These are phyloP conservation scores for Gerris buenoi DNA, from an alignment of 1,140 invertebrate genomes.

Conservation along the genomic window DNA sequence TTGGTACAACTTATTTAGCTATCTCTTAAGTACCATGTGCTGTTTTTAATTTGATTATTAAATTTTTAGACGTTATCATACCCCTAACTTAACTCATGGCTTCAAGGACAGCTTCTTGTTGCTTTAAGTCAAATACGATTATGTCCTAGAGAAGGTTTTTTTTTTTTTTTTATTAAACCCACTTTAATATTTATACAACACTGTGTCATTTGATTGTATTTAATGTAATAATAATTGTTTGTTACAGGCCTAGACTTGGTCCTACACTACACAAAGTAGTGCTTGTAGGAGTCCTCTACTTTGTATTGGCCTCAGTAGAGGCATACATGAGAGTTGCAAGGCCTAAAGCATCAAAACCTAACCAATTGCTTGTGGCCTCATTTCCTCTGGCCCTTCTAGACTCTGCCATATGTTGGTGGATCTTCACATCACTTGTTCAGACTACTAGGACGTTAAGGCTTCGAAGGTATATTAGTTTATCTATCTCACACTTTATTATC, in stretches of 20 bases:
- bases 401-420: constrained; percentile 64
- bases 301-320: constrained; percentile 65
- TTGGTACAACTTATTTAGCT: too few relatives aligned
- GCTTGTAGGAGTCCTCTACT: constrained; percentile 64
- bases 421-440: constrained; percentile 73
- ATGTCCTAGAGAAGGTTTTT: too few relatives aligned
- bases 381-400: constrained; percentile 57
- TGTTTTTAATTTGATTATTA: too few relatives aligned
- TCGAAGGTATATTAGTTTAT: constrained; percentile 34
- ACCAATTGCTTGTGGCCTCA: constrained; percentile 51
- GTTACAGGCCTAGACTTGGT: constrained; percentile 61
- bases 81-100: too few relatives aligned
- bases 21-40: too few relatives aligned
- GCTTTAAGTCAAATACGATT: too few relatives aligned
- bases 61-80: too few relatives aligned
- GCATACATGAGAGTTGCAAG: constrained; percentile 59
- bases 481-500: background rate
- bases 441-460: constrained; percentile 76
- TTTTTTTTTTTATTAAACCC: too few relatives aligned
- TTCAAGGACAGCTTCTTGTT: too few relatives aligned
- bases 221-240: background rate
- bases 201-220: too few relatives aligned
- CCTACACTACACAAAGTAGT: constrained; percentile 73
- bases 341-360: constrained; percentile 45
- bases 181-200: too few relatives aligned